A percentile compares a stretch with the other conserved stretches of the same genome.
Conservation (phyloP, 2,113 vertebrate genomes). For the Neoarius graeffei region DNA sequence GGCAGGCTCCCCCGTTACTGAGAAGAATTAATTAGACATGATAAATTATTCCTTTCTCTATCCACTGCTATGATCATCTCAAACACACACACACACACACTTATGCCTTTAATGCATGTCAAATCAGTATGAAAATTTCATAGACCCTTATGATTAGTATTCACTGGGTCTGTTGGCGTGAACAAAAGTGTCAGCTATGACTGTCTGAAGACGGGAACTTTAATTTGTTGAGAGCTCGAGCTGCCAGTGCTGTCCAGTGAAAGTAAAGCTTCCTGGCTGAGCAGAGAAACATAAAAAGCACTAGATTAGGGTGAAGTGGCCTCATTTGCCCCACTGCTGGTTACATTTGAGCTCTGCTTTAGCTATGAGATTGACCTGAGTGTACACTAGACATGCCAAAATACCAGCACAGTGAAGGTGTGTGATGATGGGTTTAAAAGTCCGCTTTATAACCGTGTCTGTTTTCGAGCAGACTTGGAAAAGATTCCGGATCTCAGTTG, state of each 20-base stretch:
- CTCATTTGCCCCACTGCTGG: constrained; percentile 5
- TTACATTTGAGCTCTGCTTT: constrained; percentile 13
- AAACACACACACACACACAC: constrained; percentile 12
- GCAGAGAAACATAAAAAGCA: constrained; percentile 41
- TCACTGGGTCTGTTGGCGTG: constrained; percentile 22
- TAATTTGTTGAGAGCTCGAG: constrained; percentile 44
- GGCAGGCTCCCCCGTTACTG: constrained; percentile 66
- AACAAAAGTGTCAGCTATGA: constrained; percentile 46
- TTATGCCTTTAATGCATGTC: constrained; percentile 54
- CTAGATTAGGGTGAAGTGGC: constrained; percentile 20
- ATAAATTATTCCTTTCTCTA: constrained; percentile 81
- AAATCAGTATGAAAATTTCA: constrained; percentile 76
- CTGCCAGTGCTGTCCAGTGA: constrained; percentile 26
- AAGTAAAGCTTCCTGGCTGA: constrained; percentile 38
- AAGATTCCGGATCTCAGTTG: not conserved
- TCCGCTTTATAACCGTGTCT: not conserved
- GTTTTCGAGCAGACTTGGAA: not conserved
- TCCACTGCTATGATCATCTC: constrained; percentile 39
- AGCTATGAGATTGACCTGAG: constrained; percentile 20
- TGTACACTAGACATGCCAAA: constrained; percentile 1
- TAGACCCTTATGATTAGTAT: constrained; percentile 67
- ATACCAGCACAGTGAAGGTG: not conserved
- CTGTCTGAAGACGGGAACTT: constrained; percentile 40
- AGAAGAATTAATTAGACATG: constrained; percentile 85
- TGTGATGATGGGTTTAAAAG: constrained; percentile 7